These are phyloP conservation scores for Anguilla obscura DNA, from an alignment of 2,797 vertebrate species.

Conservation along the genomic window DNA sequence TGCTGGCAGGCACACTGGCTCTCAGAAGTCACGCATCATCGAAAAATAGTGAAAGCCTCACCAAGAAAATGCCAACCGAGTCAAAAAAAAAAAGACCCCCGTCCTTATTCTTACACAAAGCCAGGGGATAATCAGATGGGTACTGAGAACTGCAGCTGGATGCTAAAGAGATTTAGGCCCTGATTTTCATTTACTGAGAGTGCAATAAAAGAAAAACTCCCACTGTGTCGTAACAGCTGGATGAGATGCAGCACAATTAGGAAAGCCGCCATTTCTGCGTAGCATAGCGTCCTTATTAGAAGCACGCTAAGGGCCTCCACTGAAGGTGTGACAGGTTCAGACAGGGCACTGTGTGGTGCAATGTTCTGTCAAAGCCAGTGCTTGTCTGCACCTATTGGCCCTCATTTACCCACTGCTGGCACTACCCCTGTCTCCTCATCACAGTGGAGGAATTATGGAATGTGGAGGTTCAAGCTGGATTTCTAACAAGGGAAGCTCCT, in stretches of 20 bases:
- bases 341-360: not conserved
- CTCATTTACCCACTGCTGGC: not conserved
- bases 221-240: not conserved
- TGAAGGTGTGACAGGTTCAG: not conserved
- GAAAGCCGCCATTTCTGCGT: not conserved
- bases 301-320: not conserved
- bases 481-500: too few relatives aligned
- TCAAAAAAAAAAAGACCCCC: not conserved
- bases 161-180: not conserved
- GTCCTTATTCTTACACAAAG: not conserved
- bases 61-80: not conserved
- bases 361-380: not conserved
- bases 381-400: not conserved
- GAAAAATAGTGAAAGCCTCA: not conserved
- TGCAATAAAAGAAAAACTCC: not conserved
- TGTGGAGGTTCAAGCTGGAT: not conserved
- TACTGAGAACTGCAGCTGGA: not conserved
- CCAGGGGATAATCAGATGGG: not conserved
- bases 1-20: not conserved
- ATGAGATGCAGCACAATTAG: not conserved
- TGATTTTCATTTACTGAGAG: not conserved
- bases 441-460: not conserved
- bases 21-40: not conserved
- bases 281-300: not conserved
- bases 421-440: not conserved